A percentile compares a stretch with the other conserved stretches of the same genome.
These are phyloP conservation scores for Hydra vulgaris DNA, from an alignment of 30 jellyfish, hydroid and myxozoan genomes.

Conservation along the genomic window DNA sequence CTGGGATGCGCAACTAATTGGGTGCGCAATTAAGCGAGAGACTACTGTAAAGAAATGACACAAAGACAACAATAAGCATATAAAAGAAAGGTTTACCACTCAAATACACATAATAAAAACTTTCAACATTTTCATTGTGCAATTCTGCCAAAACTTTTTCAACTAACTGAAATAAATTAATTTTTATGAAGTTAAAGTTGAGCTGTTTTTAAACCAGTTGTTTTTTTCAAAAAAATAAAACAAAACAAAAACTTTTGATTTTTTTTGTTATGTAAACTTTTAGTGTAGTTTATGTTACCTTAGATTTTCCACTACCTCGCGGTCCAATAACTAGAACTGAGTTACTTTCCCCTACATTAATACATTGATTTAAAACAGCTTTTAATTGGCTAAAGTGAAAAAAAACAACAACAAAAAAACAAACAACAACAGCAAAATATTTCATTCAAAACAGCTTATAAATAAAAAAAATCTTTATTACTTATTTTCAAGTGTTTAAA, in stretches of 20 bases:
- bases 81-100: too few species aligned
- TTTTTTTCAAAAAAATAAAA: too few species aligned
- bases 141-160: slow-evolving; percentile 58
- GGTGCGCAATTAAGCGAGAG: too few species aligned
- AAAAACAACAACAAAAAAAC: not conserved
- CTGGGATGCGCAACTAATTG: too few species aligned
- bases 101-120: slow-evolving; percentile 50
- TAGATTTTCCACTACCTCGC: slow-evolving; percentile 92
- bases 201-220: too few species aligned
- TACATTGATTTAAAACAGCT: slow-evolving; percentile 70
- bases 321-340: slow-evolving; percentile 95
- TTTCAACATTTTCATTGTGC: slow-evolving; percentile 13
- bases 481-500: too few species aligned
- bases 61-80: too few species aligned
- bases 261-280: too few species aligned
- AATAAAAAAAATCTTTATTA: not conserved
- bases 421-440: not conserved
- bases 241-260: too few species aligned
- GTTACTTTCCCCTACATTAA: slow-evolving; percentile 87
- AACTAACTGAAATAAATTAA: slow-evolving; percentile 42
- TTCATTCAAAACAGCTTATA: not conserved
- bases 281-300: slow-evolving; percentile 31
- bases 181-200: too few species aligned
- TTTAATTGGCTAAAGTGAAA: slow-evolving; percentile 48
- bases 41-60: too few species aligned